Evolutionary conservation across 2,888 invertebrate species (phyloP), one percentile per base, ranked within the genome.

Genomic region (Anticlea derivata): DNA sequence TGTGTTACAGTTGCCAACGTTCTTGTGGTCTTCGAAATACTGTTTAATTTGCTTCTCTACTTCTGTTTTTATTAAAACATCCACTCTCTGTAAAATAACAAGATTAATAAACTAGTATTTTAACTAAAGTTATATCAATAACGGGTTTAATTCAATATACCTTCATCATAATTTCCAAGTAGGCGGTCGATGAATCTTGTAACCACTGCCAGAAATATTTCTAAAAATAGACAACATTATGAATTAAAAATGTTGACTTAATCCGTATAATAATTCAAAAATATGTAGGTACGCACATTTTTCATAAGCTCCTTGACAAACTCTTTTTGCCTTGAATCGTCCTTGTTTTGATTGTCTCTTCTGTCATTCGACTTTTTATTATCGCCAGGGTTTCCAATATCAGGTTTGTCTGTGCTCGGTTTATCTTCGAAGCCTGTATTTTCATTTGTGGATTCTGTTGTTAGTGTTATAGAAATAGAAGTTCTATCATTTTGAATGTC

Each of bases 131-230:
- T 30, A 2, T 12, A 12, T 7, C 31, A 31, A 8, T 24, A 33
- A 13, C 8, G 0, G 7, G 6, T 12, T 31, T 24, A 1, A 2
- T 20, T 3, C 2, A 17, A 10, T 7, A 2, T 70, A 78, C 79
- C 47, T 70, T 58, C 5, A 65, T 61, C 1, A 78, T 12, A 0
- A 68, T 44, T 7, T 69, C 71, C 43, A 75, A 39, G 43, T 77
- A 76, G 1, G 67, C 60, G 0, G 66, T 39, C 1, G 70, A 70
- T 60, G 77, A 70, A 3, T 71, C 61, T 0, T 65, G 57, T 5
- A 80, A 41, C 67, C 75, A 77, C 0, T 59, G 50, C 78, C 75
- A 78, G 47, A 81, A 77, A 24, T 66, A 55, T 4, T 76, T 70
- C 80, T 81, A 62, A 1, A 64, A 70, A 45, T 8, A 10, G 38